Evolutionary conservation across 2,113 vertebrate genomes (phyloP), one percentile per base, ranked within the genome.

Genomic region (Sula dactylatra): DNA sequence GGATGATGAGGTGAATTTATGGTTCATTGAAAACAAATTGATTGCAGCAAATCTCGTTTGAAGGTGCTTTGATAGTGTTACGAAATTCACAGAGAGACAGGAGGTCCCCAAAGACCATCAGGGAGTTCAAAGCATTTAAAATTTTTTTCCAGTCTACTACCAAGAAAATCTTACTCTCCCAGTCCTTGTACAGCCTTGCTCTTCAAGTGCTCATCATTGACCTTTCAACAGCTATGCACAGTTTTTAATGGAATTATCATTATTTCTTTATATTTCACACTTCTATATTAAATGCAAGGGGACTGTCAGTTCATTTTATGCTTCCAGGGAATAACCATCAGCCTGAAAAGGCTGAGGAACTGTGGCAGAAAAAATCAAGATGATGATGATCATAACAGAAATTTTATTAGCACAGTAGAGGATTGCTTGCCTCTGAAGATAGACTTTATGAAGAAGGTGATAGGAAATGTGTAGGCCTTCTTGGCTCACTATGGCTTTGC

Each of bases 1-100:
- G 64, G 99, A 99, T 88, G 99, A 99, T 44, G 99, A 99, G 98
- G 99, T 99, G 86, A 85, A 97, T 90, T 82, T 66, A 66, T 49
- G 36, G 49, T 56, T 45, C 8, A 38, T 86, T 88, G 61, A 71
- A 89, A 86, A 90, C 44, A 67, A 44, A n/a, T n/a, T 5, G 16
- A n/a, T n/a, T 31, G 56, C 27, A 58, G 22, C 17, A 85, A 52
- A 82, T 13, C 8, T 83, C 73, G 18, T 67, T 66, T 66, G 42
- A 91, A 76, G 45, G 27, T 74, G 55, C 82, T 92, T 44, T 88
- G 45, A 47, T 18, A 74, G 55, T 62, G 31, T 70, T 93, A 49
- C 3, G 16, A 94, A 84, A 81, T 55, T n/a, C n/a, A 24, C 1
- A 10, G 42, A 95, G 45, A 54, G 49, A 81, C 19, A 86, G 36